Percentiles rank a stretch among this genome's conserved stretches.
phyloP scores from a whole-genome alignment of 2,797 vertebrate genomes.

The Crypturellus tataupa region DNA sequence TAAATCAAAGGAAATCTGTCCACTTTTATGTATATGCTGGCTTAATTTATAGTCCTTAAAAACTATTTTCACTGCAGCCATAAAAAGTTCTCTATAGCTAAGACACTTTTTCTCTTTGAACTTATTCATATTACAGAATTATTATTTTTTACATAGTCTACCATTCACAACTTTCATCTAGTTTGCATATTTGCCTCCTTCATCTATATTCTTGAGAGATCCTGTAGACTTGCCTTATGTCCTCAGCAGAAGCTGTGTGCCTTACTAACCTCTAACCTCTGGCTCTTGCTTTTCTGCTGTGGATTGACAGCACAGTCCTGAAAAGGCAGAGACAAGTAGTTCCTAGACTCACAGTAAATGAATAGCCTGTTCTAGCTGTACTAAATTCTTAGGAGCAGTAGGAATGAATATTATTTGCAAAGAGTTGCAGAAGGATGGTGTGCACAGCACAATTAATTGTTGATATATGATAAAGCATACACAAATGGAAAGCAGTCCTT shows the following conservation, averaged over 20 bases:
- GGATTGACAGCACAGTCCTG: background rate
- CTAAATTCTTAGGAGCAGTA: background rate
- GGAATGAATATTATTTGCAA: background rate
- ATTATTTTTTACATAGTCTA: background rate
- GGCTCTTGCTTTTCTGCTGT: background rate
- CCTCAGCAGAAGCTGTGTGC: background rate
- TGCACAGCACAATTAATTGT: background rate
- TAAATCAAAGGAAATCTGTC: background rate
- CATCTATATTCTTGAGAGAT: background rate
- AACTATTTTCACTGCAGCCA: background rate
- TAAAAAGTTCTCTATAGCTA: background rate
- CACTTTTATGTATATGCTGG: background rate
- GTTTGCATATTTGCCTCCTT: background rate
- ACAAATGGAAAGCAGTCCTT: background rate
- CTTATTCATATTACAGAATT: background rate
- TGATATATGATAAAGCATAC: background rate
- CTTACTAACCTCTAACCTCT: background rate
- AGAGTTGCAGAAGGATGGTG: background rate
- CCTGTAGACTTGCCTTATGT: background rate
- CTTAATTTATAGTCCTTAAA: background rate
- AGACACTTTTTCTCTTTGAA: background rate
- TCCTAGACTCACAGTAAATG: background rate
- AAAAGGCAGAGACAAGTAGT: background rate
- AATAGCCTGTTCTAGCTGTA: background rate
- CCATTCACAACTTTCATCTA: background rate